phyloP scores from a whole-genome alignment of 2,888 invertebrate genomes.

The Tinea semifulvella region DNA sequence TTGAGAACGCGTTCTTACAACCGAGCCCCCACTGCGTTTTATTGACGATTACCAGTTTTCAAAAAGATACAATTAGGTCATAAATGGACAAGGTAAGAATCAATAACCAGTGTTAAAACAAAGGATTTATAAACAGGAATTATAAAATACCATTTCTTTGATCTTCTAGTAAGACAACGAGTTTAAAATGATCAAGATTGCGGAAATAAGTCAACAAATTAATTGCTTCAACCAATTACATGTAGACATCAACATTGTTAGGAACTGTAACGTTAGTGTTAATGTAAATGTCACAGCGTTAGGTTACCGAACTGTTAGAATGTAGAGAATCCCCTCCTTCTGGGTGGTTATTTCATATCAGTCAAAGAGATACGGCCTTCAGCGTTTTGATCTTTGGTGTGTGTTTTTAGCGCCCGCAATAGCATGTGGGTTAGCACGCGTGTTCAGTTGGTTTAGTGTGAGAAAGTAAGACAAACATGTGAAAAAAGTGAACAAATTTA shows the following conservation, averaged over 20 bases:
- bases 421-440: not conserved
- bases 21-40: too few relatives aligned
- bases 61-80: too few relatives aligned
- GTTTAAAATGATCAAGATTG: not conserved
- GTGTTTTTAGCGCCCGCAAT: not conserved
- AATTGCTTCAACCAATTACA: not conserved
- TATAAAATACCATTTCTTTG: too few relatives aligned
- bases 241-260: not conserved
- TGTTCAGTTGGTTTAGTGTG: too few relatives aligned
- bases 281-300: not conserved
- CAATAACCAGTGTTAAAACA: too few relatives aligned
- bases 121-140: too few relatives aligned
- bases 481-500: too few relatives aligned
- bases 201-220: not conserved
- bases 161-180: not conserved
- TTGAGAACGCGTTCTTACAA: too few relatives aligned
- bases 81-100: too few relatives aligned
- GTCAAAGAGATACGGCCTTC: not conserved
- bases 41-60: too few relatives aligned
- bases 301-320: conserved; percentile 2
- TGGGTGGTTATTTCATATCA: not conserved
- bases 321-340: conserved; percentile 6
- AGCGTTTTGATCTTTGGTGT: not conserved
- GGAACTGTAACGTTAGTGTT: not conserved
- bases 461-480: too few relatives aligned